Conservation (phyloP, 2,888 invertebrate genomes). For the Cantharis rufa region DNA sequence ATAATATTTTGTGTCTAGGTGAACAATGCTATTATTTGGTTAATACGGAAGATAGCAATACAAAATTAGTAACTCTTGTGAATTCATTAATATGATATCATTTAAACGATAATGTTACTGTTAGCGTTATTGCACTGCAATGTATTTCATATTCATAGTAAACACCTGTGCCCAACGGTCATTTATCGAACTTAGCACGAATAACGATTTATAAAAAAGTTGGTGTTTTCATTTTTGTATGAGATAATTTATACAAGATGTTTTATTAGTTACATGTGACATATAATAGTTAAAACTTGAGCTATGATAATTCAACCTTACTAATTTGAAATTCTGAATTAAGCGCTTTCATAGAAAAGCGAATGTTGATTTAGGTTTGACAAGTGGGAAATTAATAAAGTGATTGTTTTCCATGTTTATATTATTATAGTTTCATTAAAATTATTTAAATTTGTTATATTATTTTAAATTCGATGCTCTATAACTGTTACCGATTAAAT, state of each 20-base stretch:
- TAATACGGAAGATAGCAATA: not conserved
- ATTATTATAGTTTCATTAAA: not conserved
- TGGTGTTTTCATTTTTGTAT: not conserved
- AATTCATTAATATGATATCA: conserved; percentile 3
- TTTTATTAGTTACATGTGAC: not conserved
- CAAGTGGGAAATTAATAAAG: conserved; percentile 3
- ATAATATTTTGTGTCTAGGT: not conserved
- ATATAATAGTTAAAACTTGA: not conserved
- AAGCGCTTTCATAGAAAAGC: conserved; percentile 1
- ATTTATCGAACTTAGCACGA: conserved; percentile 37
- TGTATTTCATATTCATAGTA: conserved; percentile 33
- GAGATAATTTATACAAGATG: not conserved
- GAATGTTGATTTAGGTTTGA: conserved; percentile 3
- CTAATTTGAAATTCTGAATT: conserved; percentile 6
- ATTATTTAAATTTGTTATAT: not conserved
- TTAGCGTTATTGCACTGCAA: conserved; percentile 26
- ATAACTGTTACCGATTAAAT: not conserved
- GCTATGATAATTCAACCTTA: not conserved
- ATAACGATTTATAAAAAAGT: conserved; percentile 34
- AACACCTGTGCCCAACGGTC: conserved; percentile 35
- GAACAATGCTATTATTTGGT: not conserved
- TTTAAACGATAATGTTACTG: conserved; percentile 18
- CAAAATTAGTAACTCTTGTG: not conserved
- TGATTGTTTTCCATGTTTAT: not conserved
- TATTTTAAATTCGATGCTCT: not conserved